Evolutionary conservation across 2,888 invertebrate genomes (phyloP), one percentile per base, ranked within the genome.

Genomic region (Ectobius pallidus): DNA sequence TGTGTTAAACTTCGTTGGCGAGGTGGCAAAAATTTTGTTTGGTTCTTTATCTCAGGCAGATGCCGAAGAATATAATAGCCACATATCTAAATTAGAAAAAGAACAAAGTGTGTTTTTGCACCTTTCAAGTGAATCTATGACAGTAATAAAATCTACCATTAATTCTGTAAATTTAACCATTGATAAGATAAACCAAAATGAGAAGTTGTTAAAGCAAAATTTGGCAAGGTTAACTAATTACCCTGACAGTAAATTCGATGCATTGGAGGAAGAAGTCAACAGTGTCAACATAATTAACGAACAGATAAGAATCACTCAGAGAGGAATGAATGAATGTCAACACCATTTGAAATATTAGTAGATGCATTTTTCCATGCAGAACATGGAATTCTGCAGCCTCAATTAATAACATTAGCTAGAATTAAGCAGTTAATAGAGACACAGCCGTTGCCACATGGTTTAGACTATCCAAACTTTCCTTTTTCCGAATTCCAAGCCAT

Each of bases 91-190:
- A 11, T 63, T 63, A 63, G 34, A 63, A 6, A 32, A 63, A 32
- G 63, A 65, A 18, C 65, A 65, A 42, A 22, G 2, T 7, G 65
- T 11, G 42, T 34, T 42, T 65, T 65, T 65, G 20, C 65, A 65
- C 16, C n/a, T 65, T 30, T 65, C 42, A 11, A 39, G 20, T 18
- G 65, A 65, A 39, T 42, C 39, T 18, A 65, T 22, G 65, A 65
- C 65, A n/a, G 22, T 65, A 20, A 65, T n/a, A n/a, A n/a, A n/a
- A n/a, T n/a, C n/a, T n/a, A n/a, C n/a, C n/a, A n/a, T n/a, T n/a
- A n/a, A n/a, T 42, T 67, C 67, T 20, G 67, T 67, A 3, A 67
- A 67, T 20, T 22, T 44, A 6, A 67, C 67, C 14, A 32, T 67
- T 2, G 44, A 67, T 22, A 67, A 22, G 16, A 27, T 42, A 67